phyloP scores from a whole-genome alignment of 2,888 invertebrate genomes.

The Watsonalla cultraria region DNA sequence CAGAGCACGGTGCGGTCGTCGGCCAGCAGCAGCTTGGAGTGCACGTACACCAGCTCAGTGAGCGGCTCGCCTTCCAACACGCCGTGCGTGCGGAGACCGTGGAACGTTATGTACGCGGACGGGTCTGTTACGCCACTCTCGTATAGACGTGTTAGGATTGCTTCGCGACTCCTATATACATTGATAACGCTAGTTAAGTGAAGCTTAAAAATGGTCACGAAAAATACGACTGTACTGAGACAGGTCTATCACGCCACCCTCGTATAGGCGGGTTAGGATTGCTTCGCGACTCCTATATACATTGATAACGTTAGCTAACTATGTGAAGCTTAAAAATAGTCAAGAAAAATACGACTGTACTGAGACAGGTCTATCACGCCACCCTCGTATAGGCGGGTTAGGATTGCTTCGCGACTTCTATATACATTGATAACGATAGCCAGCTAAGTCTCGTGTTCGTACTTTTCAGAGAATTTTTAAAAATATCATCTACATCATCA shows the following conservation, averaged over 20 bases:
- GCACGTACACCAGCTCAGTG: slow-evolving; percentile 97
- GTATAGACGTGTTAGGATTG: slow-evolving; percentile 87
- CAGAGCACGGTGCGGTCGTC: slow-evolving; percentile 96
- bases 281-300: slow-evolving; percentile 87
- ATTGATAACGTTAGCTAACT: background rate
- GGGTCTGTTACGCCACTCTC: slow-evolving; percentile 90
- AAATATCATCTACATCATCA: no score
- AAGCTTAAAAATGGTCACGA: no score
- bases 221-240: slow-evolving; percentile 90
- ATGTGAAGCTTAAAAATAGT: no score
- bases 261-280: slow-evolving; percentile 86
- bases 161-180: slow-evolving; percentile 85
- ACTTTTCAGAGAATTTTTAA: no score
- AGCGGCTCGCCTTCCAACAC: slow-evolving; percentile 88
- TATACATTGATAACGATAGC: no score
- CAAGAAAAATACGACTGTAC: no score
- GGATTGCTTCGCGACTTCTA: slow-evolving; percentile 90
- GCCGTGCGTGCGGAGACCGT: slow-evolving; percentile 91
- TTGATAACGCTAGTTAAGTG: background rate
- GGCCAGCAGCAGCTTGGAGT: slow-evolving; percentile 96
- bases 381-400: slow-evolving; percentile 86
- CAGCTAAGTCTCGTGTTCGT: no score
- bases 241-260: slow-evolving; percentile 89
- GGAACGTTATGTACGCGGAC: slow-evolving; percentile 92
- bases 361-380: slow-evolving; percentile 89